Percentiles rank a stretch among this genome's conserved stretches.
Evolutionary conservation across 64 coral and sea anemone species (phyloP).

Genomic region (Pachyseris speciosa): DNA sequence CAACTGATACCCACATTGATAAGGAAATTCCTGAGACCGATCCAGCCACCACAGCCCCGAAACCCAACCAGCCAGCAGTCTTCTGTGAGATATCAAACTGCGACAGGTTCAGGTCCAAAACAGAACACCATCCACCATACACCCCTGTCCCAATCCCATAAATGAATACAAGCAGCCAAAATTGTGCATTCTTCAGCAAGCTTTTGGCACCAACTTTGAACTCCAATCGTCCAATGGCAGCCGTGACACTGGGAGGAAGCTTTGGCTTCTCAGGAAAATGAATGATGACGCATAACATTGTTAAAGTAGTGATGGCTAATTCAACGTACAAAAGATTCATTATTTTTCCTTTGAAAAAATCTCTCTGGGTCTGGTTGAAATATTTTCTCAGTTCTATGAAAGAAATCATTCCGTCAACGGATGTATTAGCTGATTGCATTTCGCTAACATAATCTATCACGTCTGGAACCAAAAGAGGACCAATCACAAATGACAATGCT

Average conservation of each 20-base stretch:
- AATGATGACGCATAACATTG: slow-evolving; percentile 74
- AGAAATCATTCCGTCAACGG: neutral
- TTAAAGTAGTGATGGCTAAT: slow-evolving; percentile 54
- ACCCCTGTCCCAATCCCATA: slow-evolving; percentile 94
- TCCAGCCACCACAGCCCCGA: slow-evolving; percentile 89
- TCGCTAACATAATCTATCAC: slow-evolving; percentile 2
- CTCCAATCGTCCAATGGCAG: slow-evolving; percentile 94
- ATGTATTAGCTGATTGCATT: neutral
- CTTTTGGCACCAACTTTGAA: slow-evolving; percentile 81
- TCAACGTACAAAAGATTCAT: slow-evolving; percentile 84
- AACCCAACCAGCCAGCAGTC: slow-evolving; percentile 90
- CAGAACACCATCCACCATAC: slow-evolving; percentile 97
- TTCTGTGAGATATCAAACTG: slow-evolving; percentile 75
- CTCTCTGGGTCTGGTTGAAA: slow-evolving; percentile 44
- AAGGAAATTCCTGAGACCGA: slow-evolving; percentile 92
- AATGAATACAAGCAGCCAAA: slow-evolving; percentile 87
- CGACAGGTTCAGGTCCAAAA: slow-evolving; percentile 90
- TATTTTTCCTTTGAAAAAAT: slow-evolving; percentile 47
- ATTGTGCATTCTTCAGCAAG: slow-evolving; percentile 81
- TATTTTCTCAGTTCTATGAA: slow-evolving; percentile 43
- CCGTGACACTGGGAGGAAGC: slow-evolving; percentile 87
- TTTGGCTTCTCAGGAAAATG: slow-evolving; percentile 93
- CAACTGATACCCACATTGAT: slow-evolving; percentile 83
- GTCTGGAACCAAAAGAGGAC: slow-evolving; percentile 76
- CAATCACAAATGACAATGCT: slow-evolving; percentile 86